Evolutionary conservation across 2,888 invertebrate species (phyloP), one percentile per base, ranked within the genome.

Genomic region (Villa cingulata): DNA sequence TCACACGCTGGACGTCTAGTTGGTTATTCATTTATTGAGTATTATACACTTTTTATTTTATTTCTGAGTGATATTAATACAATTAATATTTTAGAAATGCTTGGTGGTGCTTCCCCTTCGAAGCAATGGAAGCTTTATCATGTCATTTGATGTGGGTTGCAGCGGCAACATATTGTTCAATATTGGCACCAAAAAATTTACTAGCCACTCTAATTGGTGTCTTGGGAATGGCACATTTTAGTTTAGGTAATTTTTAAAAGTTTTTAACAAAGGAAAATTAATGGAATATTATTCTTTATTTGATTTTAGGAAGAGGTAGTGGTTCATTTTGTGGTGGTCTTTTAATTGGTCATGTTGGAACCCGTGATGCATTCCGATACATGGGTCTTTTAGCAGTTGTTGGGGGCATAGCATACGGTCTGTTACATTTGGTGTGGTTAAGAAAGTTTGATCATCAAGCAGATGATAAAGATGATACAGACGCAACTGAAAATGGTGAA

Each of bases 101-200:
- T 6, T 88, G 86, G 86, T 86, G 86, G 86, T 86, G 86, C 61
- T 86, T 88, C 57, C 87, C 87, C 1, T 87, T 88, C 58, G 88
- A 88, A 69, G 86, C 86, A 0, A 79, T 88, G 77, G 88, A 88
- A 67, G 83, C 87, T 0, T 69, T 88, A 16, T 86, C 87, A 0
- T 86, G 86, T 20, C 87, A 88, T 60, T 70, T 91, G 54, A 86
- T 90, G 86, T 90, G 88, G 84, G 87, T 89, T 16, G 86, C 91
- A 36, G 88, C 88, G 1, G 86, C 89, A 7, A 87, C 88, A 0
- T 89, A 90, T 65, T 88, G 87, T 59, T 83, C 86, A 15, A 76
- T 85, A 64, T 68, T 90, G 57, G 86, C 89, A 2, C 90, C 91
- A 0, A 83, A 83, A 63, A 86, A 81, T 59, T 71, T 89, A 54